Conservation (phyloP, 64 coral and sea anemone species). For the Pocillopora verrucosa region DNA sequence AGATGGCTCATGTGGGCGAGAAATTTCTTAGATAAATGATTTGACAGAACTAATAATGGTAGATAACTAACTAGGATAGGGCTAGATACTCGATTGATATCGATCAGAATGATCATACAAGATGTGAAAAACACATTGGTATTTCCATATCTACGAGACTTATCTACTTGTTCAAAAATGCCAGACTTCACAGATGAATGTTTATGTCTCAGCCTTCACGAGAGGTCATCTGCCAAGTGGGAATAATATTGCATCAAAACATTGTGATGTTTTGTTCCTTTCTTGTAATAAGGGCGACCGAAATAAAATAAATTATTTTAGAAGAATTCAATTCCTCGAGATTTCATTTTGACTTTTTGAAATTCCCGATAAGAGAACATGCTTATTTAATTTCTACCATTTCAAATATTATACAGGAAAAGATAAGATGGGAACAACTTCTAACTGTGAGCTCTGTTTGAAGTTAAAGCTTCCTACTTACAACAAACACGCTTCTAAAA, state of each 20-base stretch:
- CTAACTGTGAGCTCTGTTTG: constrained; percentile 6
- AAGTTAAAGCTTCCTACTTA: background rate
- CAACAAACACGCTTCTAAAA: background rate
- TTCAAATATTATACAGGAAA: background rate
- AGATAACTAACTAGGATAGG: background rate
- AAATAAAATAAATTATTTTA: background rate
- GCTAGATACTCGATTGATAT: constrained; percentile 6
- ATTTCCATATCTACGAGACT: background rate
- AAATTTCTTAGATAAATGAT: constrained; percentile 9
- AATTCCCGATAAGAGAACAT: background rate
- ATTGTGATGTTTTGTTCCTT: constrained; percentile 5
- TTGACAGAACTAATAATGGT: constrained; percentile 22
- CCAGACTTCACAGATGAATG: background rate
- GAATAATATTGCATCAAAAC: constrained; percentile 13
- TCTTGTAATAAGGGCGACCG: constrained; percentile 1
- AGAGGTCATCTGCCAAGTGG: constrained; percentile 4
- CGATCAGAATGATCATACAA: constrained; percentile 9
- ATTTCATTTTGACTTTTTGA: background rate
- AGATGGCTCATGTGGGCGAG: background rate
- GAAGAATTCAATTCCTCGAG: background rate
- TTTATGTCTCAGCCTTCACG: constrained; percentile 10
- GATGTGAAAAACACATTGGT: background rate
- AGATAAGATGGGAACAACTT: background rate
- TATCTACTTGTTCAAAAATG: constrained; percentile 3
- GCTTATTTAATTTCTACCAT: background rate